Evolutionary conservation across 64 coral and sea anemone species (phyloP), one percentile per base, ranked within the genome.

Genomic region (Exaiptasia diaphana): DNA sequence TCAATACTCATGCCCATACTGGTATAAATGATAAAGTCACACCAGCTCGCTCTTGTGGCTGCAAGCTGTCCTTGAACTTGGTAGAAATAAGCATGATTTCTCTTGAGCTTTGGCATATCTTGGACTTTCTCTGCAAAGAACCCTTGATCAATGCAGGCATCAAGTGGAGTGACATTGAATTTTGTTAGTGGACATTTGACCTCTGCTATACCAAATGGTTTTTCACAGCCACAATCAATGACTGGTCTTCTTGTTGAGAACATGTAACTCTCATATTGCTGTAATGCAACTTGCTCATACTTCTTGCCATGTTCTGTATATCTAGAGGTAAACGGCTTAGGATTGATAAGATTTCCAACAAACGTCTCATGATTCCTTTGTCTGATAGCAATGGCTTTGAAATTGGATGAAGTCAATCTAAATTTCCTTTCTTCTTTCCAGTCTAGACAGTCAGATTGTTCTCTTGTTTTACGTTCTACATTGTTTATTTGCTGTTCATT

Each of bases 381-480:
- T 27, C 73, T 44, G 20, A 27, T 52, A 3, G 5, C 27, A 41
- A 87, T 53, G 8, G 28, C 11, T 53, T 44, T 42, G 50, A 80
- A 88, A 57, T 88, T 88, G 2, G 65, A 80, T 22, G 86, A 75
- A 61, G 76, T 80, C 24, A 88, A 73, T 39, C 86, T 88, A 50
- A 57, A 81, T 61, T 70, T 80, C 40, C 67, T 52, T 60, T 80
- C 75, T 32, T 71, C 50, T 58, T 53, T 88, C 86, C 76, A 80
- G 18, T 21, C 41, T 41, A 79, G 30, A 38, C 20, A 79, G 37
- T 69, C 41, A 49, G 74, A 64, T 64, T 88, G 85, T 58, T n/a
- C 44, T 65, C 12, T 14, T 24, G 85, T 88, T 42, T 78, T 68
- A 17, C 17, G 12, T 79, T 88, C 63, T 53, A 87, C 78, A 22